phyloP scores from a whole-genome alignment of 2,888 invertebrate genomes.

The Folsomia manolachei region DNA sequence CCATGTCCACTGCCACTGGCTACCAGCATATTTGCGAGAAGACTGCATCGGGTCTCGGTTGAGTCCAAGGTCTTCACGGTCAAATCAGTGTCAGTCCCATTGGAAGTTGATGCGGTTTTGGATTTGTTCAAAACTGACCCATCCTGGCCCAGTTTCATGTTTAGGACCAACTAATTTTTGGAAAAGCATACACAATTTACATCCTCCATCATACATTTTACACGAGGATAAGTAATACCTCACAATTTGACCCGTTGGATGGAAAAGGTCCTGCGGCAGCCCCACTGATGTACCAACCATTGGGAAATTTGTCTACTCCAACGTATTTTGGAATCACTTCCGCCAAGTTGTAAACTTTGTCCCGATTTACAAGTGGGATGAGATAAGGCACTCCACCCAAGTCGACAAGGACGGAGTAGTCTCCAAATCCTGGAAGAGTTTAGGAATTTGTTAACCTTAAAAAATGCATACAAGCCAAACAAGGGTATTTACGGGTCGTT shows the following conservation, averaged over 20 bases:
- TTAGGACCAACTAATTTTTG: constrained; percentile 75
- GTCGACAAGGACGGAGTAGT: constrained; percentile 32
- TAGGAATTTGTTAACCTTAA: no score
- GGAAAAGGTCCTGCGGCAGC: constrained; percentile 47
- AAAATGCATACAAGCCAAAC: background rate
- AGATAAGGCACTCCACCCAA: constrained; percentile 45
- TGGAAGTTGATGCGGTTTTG: constrained; percentile 38
- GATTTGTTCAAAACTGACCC: constrained; percentile 55
- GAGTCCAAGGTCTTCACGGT: constrained; percentile 24
- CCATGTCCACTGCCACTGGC: constrained; percentile 36
- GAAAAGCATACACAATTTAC: no score
- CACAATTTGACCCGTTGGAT: constrained; percentile 42
- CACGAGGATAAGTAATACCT: constrained; percentile 32
- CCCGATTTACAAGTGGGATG: constrained; percentile 38
- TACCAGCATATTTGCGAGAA: constrained; percentile 41
- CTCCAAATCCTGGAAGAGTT: constrained; percentile 43
- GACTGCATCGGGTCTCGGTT: constrained; percentile 35
- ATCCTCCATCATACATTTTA: background rate
- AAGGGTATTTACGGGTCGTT: constrained; percentile 64
- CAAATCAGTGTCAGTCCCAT: constrained; percentile 38
- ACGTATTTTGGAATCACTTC: constrained; percentile 32
- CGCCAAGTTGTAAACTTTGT: constrained; percentile 41
- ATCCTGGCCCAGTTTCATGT: constrained; percentile 62
- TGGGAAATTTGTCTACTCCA: constrained; percentile 35
- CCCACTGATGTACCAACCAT: constrained; percentile 46